Base-by-base conservation (phyloP, 2,888 invertebrate species). In the Acrobasis suavella region DNA sequence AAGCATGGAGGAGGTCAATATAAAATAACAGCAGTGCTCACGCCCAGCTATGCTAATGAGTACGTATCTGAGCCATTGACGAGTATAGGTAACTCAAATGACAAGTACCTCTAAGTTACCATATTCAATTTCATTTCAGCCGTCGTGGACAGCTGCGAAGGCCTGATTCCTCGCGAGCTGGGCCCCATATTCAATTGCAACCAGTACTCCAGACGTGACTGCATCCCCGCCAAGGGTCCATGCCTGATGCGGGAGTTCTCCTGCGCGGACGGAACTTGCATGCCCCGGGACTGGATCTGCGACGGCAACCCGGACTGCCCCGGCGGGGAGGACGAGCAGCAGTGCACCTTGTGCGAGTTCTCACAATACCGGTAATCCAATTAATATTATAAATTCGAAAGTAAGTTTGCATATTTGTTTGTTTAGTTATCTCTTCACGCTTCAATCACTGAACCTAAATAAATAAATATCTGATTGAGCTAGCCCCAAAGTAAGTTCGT, bases 261-360 rank as follows among this genome's bases (percentile, higher is more conserved):
- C 32, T 95, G 95, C 68, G 76, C 80, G 0, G 95, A 95, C 70
- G 93, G 93, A 0, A 88, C 93, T 9, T 95, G 95, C 74, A 91
- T 95, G 55, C 94, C 94, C 0, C 76, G 90, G 10, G 93, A 94
- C 65, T 95, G 95, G 94, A 84, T 93, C 56, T 95, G 95, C 73
- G 95, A 95, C 69, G 93, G 94, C 2, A 93, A 93, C 14, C 82
- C 82, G 0, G 95, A 95, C 75, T 95, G 95, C 67, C 83, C 91
- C 6, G 93, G 90, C 65, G 94, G 93, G 0, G 94, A 95, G 38
- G 95, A 95, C 69, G 95, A 95, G 74, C 77, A 82, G 1, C 83
- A 91, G 51, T 95, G 95, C 71, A 68, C 74, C 0, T 68, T 70
- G 9, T 92, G 93, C 67, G 82, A 79, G 7, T 69, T 73, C 5